Percentiles rank a stretch among this genome's conserved stretches.
Evolutionary conservation across 92 coral and sea anemone species (phyloP).

Genomic region (Siderastrea siderea): DNA sequence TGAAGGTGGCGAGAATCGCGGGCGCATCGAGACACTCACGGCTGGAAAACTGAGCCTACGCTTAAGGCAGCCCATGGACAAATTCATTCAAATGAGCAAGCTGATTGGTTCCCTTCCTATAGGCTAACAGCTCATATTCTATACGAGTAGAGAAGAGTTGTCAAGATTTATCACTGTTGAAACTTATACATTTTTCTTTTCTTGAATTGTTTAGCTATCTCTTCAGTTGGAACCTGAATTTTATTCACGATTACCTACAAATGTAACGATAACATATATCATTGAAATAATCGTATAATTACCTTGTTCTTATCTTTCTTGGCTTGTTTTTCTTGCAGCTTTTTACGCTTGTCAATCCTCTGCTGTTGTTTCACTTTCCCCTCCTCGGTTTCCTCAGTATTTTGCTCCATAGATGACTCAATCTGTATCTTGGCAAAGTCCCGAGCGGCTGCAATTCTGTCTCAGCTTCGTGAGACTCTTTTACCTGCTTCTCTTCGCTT

Average conservation of each 20-base stretch:
- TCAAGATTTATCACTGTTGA: too few species aligned
- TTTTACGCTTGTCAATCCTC: neutral
- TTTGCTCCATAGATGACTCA: neutral
- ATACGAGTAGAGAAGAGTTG: too few species aligned
- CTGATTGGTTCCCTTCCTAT: too few species aligned
- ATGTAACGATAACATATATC: neutral
- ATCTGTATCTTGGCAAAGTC: neutral
- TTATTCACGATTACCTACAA: neutral
- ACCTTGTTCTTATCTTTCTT: neutral
- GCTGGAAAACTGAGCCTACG: too few species aligned
- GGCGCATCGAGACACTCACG: too few species aligned
- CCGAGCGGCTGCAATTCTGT: conserved; percentile 29
- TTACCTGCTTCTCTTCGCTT: conserved; percentile 12
- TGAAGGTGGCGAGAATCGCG: too few species aligned
- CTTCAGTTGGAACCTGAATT: too few species aligned
- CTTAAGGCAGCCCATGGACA: too few species aligned
- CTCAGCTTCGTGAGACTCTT: neutral
- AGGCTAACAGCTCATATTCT: too few species aligned
- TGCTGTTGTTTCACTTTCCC: neutral
- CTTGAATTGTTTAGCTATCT: too few species aligned
- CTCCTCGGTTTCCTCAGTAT: neutral
- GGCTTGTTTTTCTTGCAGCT: neutral
- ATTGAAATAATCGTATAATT: neutral
- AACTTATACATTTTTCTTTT: too few species aligned
- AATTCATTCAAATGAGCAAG: too few species aligned